A percentile compares a stretch with the other conserved stretches of the same genome.
Conservation (phyloP, 1,140 invertebrate genomes). For the Potamilus streckersoni region DNA sequence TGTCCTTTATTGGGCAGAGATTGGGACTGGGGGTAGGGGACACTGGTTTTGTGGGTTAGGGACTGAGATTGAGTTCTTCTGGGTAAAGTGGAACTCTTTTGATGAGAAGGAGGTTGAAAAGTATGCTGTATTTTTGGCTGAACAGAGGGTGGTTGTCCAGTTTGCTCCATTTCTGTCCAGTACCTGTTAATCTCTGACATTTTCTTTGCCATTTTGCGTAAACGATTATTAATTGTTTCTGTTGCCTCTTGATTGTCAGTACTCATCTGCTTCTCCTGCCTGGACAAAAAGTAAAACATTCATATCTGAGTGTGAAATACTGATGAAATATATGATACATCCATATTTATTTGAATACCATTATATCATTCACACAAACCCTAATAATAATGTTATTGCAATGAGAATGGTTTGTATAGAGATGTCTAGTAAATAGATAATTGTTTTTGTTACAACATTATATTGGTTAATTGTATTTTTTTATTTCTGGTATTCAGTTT, state of each 20-base stretch:
- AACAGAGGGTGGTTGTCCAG: conserved; percentile 34
- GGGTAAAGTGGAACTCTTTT: conserved; percentile 6
- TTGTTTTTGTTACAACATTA: too few relatives aligned
- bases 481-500: too few relatives aligned
- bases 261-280: conserved; percentile 45
- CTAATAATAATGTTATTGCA: too few relatives aligned
- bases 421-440: too few relatives aligned
- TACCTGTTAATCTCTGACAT: conserved; percentile 50
- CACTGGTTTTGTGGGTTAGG: neutral
- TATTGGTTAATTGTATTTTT: too few relatives aligned
- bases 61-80: conserved; percentile 18
- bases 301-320: neutral
- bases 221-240: conserved; percentile 48
- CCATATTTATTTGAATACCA: too few relatives aligned
- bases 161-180: conserved; percentile 56
- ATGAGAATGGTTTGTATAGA: too few relatives aligned
- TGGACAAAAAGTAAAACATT: conserved; percentile 29
- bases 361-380: too few relatives aligned
- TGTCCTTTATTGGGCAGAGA: neutral
- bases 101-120: conserved; percentile 10
- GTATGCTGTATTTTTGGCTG: conserved; percentile 14
- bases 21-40: neutral
- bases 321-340: too few relatives aligned
- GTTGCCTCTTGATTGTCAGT: conserved; percentile 53
- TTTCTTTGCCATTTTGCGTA: conserved; percentile 53